Evolutionary conservation across 2,797 vertebrate genomes (phyloP), one percentile per base, ranked within the genome.

Genomic region (Knipowitschia caucasica): DNA sequence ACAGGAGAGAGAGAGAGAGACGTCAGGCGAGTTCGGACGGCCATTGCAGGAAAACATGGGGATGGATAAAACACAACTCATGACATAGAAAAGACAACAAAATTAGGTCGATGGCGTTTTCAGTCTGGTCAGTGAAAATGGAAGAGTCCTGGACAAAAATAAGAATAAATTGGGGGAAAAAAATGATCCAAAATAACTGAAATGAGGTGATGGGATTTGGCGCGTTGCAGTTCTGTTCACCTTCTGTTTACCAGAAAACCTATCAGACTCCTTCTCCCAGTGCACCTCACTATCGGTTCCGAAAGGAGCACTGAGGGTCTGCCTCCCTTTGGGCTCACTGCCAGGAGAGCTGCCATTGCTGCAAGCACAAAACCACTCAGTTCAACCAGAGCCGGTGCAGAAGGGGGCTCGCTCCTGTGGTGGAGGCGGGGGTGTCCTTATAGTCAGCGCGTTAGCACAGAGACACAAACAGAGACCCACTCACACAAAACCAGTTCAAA

Each of bases 271-370:
- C 56, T 43, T 82, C 27, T 91, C 87, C 89, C 86, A 90, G 69
- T 80, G 11, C 4, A 84, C 59, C 78, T 66, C 61, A 68, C 79
- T 86, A 83, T 90, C 90, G 62, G 90, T 90, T 71, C 89, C 91
- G 73, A 91, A 91, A 29, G 90, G 91, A 9, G 89, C 83, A 45
- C 81, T 55, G 61, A 90, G 79, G 46, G 59, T 68, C 78, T 77
- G 86, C 53, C 56, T 31, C 59, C 56, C 69, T 77, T 74, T 81
- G 66, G 45, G 53, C 62, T 63, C 31, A 75, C 69, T 67, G 72
- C 83, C 68, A 9, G 88, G 85, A 71, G 80, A 84, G 1, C 80
- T 74, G 44, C 67, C 69, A 68, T 90, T 84, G 76, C 90, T 92
- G 87, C 17, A 90, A 88, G 61, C 64, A 90, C 62, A 91, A 91